Percentiles rank a stretch among this genome's conserved stretches.
These are phyloP conservation scores for Drosophila subobscura DNA, from an alignment of 1,140 invertebrate species.

Conservation along the genomic window DNA sequence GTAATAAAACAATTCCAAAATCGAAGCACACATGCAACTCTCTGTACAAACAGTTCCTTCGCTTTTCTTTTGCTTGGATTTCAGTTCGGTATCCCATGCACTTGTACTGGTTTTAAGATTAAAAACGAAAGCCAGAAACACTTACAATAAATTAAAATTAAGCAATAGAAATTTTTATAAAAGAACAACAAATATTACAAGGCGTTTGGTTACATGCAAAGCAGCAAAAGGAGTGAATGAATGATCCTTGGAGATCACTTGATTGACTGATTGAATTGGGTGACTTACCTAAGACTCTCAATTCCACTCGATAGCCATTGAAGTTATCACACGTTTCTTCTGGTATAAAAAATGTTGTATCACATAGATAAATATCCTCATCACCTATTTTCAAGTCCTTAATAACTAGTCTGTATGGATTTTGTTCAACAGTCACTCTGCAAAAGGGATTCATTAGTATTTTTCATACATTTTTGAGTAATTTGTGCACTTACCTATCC, in stretches of 20 bases:
- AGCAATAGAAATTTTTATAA: too few species aligned
- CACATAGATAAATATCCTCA: conserved; percentile 83
- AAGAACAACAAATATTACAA: too few species aligned
- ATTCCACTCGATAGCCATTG: conserved; percentile 80
- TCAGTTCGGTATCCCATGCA: background rate
- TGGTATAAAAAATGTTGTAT: conserved; percentile 83
- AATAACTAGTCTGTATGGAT: conserved; percentile 79
- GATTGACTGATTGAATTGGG: too few species aligned
- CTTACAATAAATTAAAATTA: background rate
- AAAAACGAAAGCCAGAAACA: background rate
- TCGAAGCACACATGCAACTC: conserved; percentile 10
- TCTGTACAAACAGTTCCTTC: background rate
- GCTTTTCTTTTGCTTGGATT: background rate
- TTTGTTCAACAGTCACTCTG: conserved; percentile 79
- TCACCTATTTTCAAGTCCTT: conserved; percentile 81
- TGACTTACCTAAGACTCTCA: conserved; percentile 82
- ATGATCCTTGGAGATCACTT: background rate
- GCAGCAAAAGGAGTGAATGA: background rate
- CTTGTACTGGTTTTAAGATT: too few species aligned
- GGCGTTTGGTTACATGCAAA: conserved; percentile 2
- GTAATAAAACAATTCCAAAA: background rate
- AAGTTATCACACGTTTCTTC: conserved; percentile 83
- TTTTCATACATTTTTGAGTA: background rate
- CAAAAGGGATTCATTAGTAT: conserved; percentile 2
- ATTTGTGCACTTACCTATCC: conserved; percentile 85